Evolutionary conservation across 2,113 vertebrate species (phyloP), one percentile per base, ranked within the genome.

Genomic region (Tapirus terrestris): DNA sequence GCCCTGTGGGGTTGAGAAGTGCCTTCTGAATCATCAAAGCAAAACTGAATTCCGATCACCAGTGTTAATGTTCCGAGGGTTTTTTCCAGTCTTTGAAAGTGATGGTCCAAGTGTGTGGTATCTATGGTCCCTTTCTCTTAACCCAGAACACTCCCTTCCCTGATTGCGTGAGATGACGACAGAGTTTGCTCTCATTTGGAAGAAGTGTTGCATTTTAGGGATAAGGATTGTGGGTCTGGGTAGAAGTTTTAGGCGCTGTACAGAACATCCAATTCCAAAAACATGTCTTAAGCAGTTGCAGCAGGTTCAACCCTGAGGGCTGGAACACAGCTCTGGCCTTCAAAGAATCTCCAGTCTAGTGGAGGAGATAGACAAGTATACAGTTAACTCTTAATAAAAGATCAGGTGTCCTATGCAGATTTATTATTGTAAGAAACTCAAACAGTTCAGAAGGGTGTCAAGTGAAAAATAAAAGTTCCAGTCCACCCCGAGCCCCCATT

Each of bases 391-490:
- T 53, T 53, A 91, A 68, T 89, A 77, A 76, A 92, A 93, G 36
- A 65, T 61, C n/a, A 70, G 60, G 72, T 86, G n/a, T 88, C 82
- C 56, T 89, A 86, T 94, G 77, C 48, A 93, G 36, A 89, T 88
- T 89, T 70, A 81, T 89, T 95, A 36, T 72, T 96, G 14, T 75
- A 61, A 90, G 90, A 80, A 92, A 75, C 31, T 31, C 36, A 76
- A 76, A n/a, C 36, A 83, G 72, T 87, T 94, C 89, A 83, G 53
- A 83, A 96, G 51, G n/a, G 13, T 70, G 53, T 81, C 80, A 51
- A 72, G n/a, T 79, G 51, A 80, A 76, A 92, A 75, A 33, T 33
- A n/a, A 76, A 72, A 82, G 82, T 86, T 80, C 29, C 21, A 51
- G 29, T 65, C 72, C 4, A 63, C 43, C 48, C 53, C 9, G 10